A percentile compares a stretch with the other conserved stretches of the same genome.
phyloP scores from a whole-genome alignment of 2,888 invertebrate genomes.

The Lamellibrachia columna region DNA sequence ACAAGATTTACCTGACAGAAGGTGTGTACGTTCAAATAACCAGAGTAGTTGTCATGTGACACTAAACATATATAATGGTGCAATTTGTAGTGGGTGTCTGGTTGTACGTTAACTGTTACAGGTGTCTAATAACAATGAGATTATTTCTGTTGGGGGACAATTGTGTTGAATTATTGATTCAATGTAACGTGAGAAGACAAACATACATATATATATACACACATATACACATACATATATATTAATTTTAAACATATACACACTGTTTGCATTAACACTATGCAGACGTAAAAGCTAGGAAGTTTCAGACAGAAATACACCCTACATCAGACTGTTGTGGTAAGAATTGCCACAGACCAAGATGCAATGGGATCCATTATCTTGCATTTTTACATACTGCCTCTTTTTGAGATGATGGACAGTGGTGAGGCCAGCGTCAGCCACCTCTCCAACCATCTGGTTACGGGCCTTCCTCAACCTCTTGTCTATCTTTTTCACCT shows the following conservation, averaged over 20 bases:
- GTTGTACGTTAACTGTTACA: too few species aligned
- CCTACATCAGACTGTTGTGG: too few species aligned
- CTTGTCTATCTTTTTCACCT: not conserved
- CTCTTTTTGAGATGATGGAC: constrained; percentile 4
- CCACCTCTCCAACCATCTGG: not conserved
- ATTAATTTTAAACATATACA: too few species aligned
- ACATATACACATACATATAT: too few species aligned
- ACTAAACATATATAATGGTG: not conserved
- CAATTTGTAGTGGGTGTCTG: too few species aligned
- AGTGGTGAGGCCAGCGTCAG: not conserved
- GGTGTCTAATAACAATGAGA: too few species aligned
- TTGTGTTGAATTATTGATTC: not conserved
- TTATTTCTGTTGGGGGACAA: not conserved
- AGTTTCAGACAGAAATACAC: too few species aligned
- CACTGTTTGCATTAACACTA: too few species aligned
- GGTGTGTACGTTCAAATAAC: not conserved
- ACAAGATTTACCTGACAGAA: not conserved
- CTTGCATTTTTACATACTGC: not conserved
- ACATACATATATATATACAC: too few species aligned
- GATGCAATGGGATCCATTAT: not conserved
- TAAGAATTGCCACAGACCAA: not conserved
- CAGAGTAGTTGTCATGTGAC: not conserved
- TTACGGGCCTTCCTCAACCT: not conserved
- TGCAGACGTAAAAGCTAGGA: too few species aligned
- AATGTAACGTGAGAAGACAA: too few species aligned